These are phyloP conservation scores for Takifugu bimaculatus DNA, from an alignment of 2,113 vertebrate species.

Conservation along the genomic window DNA sequence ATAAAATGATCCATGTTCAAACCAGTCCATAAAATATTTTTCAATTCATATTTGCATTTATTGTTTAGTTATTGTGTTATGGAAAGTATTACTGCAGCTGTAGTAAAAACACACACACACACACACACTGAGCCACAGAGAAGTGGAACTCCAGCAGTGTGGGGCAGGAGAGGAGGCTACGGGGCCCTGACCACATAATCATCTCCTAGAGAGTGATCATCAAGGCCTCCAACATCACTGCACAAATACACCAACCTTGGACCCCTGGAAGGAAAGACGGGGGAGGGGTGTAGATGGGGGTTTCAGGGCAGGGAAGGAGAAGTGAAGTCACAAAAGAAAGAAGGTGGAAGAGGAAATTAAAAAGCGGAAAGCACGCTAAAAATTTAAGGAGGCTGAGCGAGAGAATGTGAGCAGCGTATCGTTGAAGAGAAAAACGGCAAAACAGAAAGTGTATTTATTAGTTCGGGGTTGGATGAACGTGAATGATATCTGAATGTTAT, in stretches of 20 bases:
- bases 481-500: no score
- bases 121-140: constrained; percentile 22
- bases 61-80: constrained; percentile 20
- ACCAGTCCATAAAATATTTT: constrained; percentile 4
- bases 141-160: constrained; percentile 56
- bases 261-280: constrained; percentile 49
- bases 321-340: constrained; percentile 12
- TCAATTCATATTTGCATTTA: constrained; percentile 44
- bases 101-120: constrained; percentile 10
- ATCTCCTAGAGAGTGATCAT: constrained; percentile 71
- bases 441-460: constrained; percentile 6
- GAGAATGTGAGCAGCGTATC: background rate
- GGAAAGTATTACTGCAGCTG: background rate
- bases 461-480: background rate
- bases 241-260: constrained; percentile 61
- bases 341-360: constrained; percentile 48
- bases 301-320: constrained; percentile 48
- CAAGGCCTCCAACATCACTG: constrained; percentile 66
- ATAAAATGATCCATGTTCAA: constrained; percentile 28
- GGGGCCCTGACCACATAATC: constrained; percentile 70
- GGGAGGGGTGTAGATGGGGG: constrained; percentile 48
- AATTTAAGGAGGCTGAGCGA: constrained; percentile 5
- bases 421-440: background rate
- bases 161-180: constrained; percentile 59
- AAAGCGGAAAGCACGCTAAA: constrained; percentile 23